A percentile compares a stretch with the other conserved stretches of the same genome.
phyloP scores from a whole-genome alignment of 2,113 vertebrate genomes.

The Oreochromis niloticus region DNA sequence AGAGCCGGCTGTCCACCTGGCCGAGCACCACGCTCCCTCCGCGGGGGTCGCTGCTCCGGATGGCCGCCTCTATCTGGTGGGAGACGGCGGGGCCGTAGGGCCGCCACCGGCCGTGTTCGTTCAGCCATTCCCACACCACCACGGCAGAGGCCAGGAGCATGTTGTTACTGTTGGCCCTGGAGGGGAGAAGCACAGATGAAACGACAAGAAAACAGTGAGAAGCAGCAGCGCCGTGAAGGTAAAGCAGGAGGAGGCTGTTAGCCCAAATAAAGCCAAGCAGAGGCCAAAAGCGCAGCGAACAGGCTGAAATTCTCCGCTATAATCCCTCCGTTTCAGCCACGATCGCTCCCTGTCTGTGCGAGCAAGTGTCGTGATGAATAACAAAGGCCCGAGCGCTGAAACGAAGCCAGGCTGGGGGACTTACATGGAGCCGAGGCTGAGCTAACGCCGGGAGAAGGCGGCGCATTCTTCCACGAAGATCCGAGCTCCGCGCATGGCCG shows the following conservation, averaged over 20 bases:
- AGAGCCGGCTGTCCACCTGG: slow-evolving; percentile 83
- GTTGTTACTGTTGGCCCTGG: slow-evolving; percentile 61
- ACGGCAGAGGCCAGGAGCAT: slow-evolving; percentile 85
- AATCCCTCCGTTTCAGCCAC: background rate
- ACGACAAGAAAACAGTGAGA: background rate
- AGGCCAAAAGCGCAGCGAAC: background rate
- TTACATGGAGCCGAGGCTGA: slow-evolving; percentile 58
- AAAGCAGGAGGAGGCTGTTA: background rate
- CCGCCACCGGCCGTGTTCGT: slow-evolving; percentile 89
- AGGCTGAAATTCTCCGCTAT: background rate
- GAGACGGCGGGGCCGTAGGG: slow-evolving; percentile 86
- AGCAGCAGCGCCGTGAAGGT: background rate
- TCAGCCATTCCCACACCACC: slow-evolving; percentile 93
- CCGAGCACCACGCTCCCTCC: slow-evolving; percentile 87
- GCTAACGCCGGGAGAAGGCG: slow-evolving; percentile 39
- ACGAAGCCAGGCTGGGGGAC: background rate
- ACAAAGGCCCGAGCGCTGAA: background rate
- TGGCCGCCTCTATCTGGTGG: slow-evolving; percentile 88
- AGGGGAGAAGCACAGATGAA: background rate
- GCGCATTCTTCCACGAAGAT: slow-evolving; percentile 32
- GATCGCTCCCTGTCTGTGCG: background rate
- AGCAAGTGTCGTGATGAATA: background rate
- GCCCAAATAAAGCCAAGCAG: background rate
- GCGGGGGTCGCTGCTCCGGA: slow-evolving; percentile 78
- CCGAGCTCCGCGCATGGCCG: slow-evolving; percentile 33